phyloP scores from a whole-genome alignment of 64 coral and sea anemone species.

The Stichodactyla helianthus region DNA sequence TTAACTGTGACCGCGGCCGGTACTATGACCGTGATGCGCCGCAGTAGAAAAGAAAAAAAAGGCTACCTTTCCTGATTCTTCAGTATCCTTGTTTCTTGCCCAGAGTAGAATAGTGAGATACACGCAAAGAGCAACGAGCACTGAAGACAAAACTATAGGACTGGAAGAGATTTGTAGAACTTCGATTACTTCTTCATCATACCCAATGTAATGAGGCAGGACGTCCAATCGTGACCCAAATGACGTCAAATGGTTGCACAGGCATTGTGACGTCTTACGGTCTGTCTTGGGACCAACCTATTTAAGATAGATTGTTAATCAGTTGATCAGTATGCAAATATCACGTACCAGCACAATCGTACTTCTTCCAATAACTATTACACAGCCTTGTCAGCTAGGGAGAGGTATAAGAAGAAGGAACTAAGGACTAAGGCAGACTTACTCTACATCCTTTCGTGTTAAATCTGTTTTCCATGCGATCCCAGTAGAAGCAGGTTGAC shows the following conservation, averaged over 20 bases:
- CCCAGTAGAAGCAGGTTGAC: conserved; percentile 47
- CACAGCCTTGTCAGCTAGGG: no score
- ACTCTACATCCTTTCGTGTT: conserved; percentile 35
- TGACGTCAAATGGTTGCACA: conserved; percentile 56
- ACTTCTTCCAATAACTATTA: no score
- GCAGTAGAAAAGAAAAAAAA: neutral
- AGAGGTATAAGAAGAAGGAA: no score
- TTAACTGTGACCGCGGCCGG: no score
- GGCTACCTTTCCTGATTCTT: conserved; percentile 48
- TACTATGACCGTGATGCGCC: no score
- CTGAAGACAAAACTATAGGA: conserved; percentile 36
- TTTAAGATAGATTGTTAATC: no score
- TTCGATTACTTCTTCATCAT: conserved; percentile 14
- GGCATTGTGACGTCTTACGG: conserved; percentile 32
- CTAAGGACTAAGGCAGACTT: neutral
- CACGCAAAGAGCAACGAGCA: conserved; percentile 50
- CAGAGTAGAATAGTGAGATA: conserved; percentile 63
- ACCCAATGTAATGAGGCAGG: conserved; percentile 42
- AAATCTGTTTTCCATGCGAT: conserved; percentile 4
- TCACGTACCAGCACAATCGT: neutral
- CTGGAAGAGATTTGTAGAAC: neutral
- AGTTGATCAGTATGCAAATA: neutral
- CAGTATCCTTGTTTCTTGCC: conserved; percentile 59
- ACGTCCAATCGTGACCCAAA: conserved; percentile 52
- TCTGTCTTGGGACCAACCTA: conserved; percentile 51